These are phyloP conservation scores for Triplophysa dalaica DNA, from an alignment of 2,113 vertebrate species.

Conservation along the genomic window DNA sequence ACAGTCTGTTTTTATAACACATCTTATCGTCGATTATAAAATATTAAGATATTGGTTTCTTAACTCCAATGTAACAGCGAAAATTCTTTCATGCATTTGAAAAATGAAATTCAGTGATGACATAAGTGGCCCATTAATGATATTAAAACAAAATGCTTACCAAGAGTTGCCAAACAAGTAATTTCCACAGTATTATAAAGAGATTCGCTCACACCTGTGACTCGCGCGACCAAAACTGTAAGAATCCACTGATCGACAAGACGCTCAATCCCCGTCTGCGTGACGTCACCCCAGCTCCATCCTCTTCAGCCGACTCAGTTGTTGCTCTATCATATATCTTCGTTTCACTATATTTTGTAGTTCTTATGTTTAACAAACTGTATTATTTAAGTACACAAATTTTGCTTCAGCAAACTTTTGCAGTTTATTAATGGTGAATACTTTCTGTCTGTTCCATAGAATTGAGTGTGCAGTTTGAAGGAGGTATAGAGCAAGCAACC, in stretches of 20 bases:
- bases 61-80: too few relatives aligned
- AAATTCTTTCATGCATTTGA: not conserved
- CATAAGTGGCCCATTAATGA: not conserved
- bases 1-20: too few relatives aligned
- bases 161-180: not conserved
- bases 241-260: not conserved
- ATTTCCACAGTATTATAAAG: not conserved
- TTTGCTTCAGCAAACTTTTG: not conserved
- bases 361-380: not conserved
- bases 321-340: not conserved
- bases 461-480: too few relatives aligned
- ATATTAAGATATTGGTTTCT: too few relatives aligned
- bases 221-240: constrained; percentile 8
- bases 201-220: not conserved
- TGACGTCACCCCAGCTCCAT: constrained; percentile 14
- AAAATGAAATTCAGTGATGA: not conserved
- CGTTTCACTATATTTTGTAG: not conserved
- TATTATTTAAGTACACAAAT: too few relatives aligned
- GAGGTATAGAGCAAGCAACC: too few relatives aligned
- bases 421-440: not conserved
- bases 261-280: not conserved
- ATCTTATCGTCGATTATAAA: too few relatives aligned
- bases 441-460: not conserved
- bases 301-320: not conserved
- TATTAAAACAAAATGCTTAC: constrained; percentile 1